These are phyloP conservation scores for Theristus sp. DNA, from an alignment of 2,888 invertebrate genomes.

Conservation along the genomic window DNA sequence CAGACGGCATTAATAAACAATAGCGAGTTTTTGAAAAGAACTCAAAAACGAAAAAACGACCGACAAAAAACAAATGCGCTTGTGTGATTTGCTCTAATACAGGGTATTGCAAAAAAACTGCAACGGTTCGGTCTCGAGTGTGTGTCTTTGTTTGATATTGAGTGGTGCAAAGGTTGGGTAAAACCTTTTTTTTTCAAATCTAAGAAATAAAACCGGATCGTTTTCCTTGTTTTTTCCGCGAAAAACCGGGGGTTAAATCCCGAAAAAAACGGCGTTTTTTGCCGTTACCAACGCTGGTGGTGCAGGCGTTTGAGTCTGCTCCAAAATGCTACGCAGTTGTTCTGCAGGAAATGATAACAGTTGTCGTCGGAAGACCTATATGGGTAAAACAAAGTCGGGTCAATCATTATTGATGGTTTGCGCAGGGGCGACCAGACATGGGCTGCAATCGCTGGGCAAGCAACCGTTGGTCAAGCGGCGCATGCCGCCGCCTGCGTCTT, in stretches of 20 bases:
- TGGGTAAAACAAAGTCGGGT: not conserved
- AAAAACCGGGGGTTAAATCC: no score
- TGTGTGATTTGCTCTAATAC: no score
- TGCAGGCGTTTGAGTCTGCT: not conserved
- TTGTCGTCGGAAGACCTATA: not conserved
- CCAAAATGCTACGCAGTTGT: not conserved
- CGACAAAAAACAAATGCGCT: no score
- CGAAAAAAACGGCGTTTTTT: no score
- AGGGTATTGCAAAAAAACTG: no score
- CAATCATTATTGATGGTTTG: no score
- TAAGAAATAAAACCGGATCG: not conserved
- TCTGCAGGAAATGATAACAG: not conserved
- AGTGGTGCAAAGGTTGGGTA: no score
- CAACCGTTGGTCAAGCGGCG: slow-evolving; percentile 80
- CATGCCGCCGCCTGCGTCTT: slow-evolving; percentile 74
- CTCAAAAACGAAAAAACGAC: no score
- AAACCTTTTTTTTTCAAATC: not conserved
- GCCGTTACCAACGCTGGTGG: not conserved
- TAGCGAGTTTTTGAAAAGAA: no score
- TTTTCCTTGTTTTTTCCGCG: not conserved
- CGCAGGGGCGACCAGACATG: slow-evolving; percentile 54
- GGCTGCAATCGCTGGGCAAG: slow-evolving; percentile 98
- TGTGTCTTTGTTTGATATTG: not conserved
- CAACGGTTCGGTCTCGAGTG: no score
- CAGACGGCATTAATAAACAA: no score